A percentile compares a stretch with the other conserved stretches of the same genome.
Conservation (phyloP, 1,140 invertebrate genomes). For the Zophobas atratus region DNA sequence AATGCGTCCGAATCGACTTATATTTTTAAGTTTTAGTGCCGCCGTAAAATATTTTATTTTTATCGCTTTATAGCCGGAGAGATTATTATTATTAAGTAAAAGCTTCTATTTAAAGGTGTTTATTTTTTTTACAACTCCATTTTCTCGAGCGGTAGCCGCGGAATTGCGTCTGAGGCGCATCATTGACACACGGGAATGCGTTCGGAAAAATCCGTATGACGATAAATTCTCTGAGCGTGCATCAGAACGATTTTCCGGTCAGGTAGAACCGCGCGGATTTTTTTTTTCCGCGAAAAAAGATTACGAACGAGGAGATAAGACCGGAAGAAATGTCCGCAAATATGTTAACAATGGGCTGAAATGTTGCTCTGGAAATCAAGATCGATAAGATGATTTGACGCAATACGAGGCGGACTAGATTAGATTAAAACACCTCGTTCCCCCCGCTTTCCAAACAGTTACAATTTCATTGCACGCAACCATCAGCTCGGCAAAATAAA, state of each 20-base stretch:
- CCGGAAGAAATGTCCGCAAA: conserved; percentile 15
- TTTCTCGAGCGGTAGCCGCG: too few relatives aligned
- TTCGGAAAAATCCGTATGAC: neutral
- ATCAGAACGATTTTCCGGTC: conserved; percentile 6
- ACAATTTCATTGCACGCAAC: conserved; percentile 44
- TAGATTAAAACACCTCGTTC: conserved; percentile 46
- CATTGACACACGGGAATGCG: too few relatives aligned
- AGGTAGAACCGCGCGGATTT: conserved; percentile 2
- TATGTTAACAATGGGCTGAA: conserved; percentile 7
- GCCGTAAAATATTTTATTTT: neutral
- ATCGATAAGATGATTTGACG: conserved; percentile 34
- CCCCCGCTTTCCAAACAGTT: conserved; percentile 27
- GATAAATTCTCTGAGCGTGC: neutral
- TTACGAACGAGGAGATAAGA: neutral
- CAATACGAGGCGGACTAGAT: conserved; percentile 37
- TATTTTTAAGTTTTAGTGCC: neutral
- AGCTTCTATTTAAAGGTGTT: too few relatives aligned
- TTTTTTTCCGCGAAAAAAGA: conserved; percentile 18
- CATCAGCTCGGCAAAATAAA: conserved; percentile 28
- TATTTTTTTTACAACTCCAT: too few relatives aligned
- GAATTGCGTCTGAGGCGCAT: too few relatives aligned
- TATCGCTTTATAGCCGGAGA: too few relatives aligned
- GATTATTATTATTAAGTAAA: too few relatives aligned
- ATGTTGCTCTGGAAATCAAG: neutral
- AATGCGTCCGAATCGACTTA: neutral